These are phyloP conservation scores for Chrysaora quinquecirrha DNA, from an alignment of 30 jellyfish, hydroid and myxozoan genomes.

Conservation along the genomic window DNA sequence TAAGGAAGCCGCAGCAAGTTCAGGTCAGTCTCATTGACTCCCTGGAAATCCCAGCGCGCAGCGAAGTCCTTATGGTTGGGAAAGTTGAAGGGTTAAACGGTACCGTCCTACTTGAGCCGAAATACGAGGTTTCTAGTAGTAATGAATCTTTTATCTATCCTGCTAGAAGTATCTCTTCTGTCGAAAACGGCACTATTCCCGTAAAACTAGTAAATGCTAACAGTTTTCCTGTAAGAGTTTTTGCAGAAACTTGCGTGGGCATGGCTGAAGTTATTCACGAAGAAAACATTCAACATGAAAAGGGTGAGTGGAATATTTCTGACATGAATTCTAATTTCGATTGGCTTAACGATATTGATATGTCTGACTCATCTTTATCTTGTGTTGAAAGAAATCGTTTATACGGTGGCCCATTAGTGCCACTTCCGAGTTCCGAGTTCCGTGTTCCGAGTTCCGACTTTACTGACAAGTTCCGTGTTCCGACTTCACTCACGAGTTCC, in stretches of 20 bases:
- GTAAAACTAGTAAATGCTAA: background rate
- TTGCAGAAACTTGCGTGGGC: slow-evolving; percentile 55
- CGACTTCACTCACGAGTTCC: no score
- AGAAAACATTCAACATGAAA: no score
- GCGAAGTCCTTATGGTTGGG: slow-evolving; percentile 14
- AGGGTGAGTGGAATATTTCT: slow-evolving; percentile 7
- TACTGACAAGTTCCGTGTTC: no score
- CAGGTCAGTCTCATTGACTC: slow-evolving; percentile 7
- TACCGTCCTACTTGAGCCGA: background rate
- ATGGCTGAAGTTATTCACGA: slow-evolving; percentile 36
- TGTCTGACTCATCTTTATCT: no score
- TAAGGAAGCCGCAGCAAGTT: slow-evolving; percentile 17
- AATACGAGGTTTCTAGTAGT: no score
- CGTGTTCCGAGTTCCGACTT: no score
- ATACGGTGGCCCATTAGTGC: no score
- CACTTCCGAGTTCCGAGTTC: no score
- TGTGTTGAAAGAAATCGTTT: no score
- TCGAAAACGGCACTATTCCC: background rate
- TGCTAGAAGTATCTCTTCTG: background rate
- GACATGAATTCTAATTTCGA: no score
- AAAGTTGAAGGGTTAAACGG: background rate
- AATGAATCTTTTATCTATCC: background rate
- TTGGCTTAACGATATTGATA: no score
- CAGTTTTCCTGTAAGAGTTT: slow-evolving; percentile 16
- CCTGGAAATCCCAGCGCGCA: slow-evolving; percentile 43